These are phyloP conservation scores for Jaculus jaculus DNA, from an alignment of 2,113 vertebrate genomes.

Conservation along the genomic window DNA sequence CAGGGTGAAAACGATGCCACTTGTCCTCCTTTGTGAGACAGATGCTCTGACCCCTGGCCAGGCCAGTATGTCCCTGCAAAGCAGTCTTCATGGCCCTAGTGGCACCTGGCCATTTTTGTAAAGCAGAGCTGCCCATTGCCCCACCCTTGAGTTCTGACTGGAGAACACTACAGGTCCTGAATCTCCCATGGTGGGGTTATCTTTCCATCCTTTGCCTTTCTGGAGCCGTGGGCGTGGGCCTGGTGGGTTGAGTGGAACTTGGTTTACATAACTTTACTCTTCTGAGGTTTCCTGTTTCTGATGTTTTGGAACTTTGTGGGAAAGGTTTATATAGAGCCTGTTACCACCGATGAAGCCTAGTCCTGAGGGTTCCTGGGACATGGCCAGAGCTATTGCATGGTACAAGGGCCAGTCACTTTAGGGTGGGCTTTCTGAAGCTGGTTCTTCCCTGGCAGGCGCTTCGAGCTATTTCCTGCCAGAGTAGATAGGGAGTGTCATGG, in stretches of 20 bases:
- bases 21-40: not conserved
- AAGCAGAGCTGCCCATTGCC: too few species aligned
- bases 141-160: not conserved
- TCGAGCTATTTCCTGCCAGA: not conserved
- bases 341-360: not conserved
- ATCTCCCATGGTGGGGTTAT: not conserved
- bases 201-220: not conserved
- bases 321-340: not conserved
- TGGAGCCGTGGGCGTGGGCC: not conserved
- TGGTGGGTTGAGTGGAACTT: not conserved
- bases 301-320: not conserved
- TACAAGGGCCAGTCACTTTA: not conserved
- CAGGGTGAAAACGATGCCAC: fast-evolving
- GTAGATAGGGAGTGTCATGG: not conserved
- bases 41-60: not conserved
- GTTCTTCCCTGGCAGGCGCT: not conserved
- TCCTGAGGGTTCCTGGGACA: too few species aligned
- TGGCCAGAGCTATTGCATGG: not conserved
- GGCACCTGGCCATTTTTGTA: not conserved
- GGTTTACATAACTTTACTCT: not conserved
- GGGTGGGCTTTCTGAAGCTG: not conserved
- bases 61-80: not conserved
- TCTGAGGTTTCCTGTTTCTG: not conserved
- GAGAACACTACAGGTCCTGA: not conserved
- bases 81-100: not conserved